phyloP scores from a whole-genome alignment of 1,140 invertebrate genomes.

The Caenorhabditis inopinata region DNA sequence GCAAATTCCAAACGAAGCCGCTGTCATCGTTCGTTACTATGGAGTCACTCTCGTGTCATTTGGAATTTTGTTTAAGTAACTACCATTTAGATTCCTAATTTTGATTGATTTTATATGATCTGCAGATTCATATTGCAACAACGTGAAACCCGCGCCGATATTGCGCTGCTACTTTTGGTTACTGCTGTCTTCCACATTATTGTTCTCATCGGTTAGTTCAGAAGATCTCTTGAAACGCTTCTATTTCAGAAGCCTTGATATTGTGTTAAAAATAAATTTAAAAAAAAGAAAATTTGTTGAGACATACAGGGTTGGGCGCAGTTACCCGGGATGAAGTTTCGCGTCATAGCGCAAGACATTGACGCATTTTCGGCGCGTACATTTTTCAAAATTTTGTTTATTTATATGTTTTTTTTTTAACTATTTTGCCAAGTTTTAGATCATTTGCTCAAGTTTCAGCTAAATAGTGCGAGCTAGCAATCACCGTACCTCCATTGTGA shows the following conservation, averaged over 20 bases:
- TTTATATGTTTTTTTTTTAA: no score
- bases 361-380: no score
- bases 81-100: neutral
- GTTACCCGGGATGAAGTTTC: no score
- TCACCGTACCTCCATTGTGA: no score
- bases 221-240: neutral
- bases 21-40: slow-evolving; percentile 1
- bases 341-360: no score
- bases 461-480: no score
- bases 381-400: no score
- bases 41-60: slow-evolving; percentile 3
- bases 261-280: no score
- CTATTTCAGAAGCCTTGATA: neutral
- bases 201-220: neutral
- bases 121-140: slow-evolving; percentile 16
- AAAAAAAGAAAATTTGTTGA: no score
- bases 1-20: neutral
- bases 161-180: slow-evolving; percentile 9
- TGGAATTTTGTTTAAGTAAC: slow-evolving; percentile 31
- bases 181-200: slow-evolving; percentile 18
- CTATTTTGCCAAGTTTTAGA: no score
- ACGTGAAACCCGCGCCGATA: slow-evolving; percentile 8
- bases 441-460: no score
- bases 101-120: neutral
- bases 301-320: no score